Percentiles rank a stretch among this genome's conserved stretches.
These are phyloP conservation scores for Alces alces DNA, from an alignment of 2,113 vertebrate species.

Conservation along the genomic window DNA sequence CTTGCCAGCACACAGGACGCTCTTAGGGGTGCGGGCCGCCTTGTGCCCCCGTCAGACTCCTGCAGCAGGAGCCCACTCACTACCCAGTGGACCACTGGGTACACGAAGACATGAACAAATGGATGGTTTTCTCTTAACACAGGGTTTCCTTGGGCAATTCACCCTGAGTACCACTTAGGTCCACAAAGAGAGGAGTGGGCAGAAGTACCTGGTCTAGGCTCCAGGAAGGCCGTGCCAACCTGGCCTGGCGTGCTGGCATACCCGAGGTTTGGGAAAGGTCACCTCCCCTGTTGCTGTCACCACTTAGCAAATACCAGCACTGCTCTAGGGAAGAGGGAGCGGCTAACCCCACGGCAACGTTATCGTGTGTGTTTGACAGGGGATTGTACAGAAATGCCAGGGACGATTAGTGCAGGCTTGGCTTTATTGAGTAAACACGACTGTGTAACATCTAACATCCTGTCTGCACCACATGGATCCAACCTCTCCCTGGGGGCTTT, in stretches of 20 bases:
- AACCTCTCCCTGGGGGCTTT: constrained; percentile 52
- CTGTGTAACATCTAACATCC: constrained; percentile 65
- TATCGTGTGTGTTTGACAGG: constrained; percentile 68
- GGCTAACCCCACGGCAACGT: constrained; percentile 46
- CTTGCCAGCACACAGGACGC: background rate
- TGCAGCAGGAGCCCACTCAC: background rate
- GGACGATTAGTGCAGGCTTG: constrained; percentile 63
- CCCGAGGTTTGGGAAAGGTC: constrained; percentile 64
- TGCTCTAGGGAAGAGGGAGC: background rate
- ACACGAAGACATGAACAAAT: background rate
- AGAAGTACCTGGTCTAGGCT: background rate
- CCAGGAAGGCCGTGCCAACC: background rate
- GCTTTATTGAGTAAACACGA: constrained; percentile 71
- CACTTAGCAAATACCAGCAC: constrained; percentile 61
- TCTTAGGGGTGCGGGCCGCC: background rate
- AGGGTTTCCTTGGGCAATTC: background rate
- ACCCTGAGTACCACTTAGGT: background rate
- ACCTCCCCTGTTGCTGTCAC: constrained; percentile 60
- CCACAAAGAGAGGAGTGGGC: background rate
- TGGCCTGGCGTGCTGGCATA: background rate
- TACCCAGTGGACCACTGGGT: background rate
- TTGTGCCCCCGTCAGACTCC: background rate
- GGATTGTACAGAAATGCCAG: constrained; percentile 59
- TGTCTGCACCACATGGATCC: constrained; percentile 54
- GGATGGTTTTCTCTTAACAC: background rate